Base-by-base conservation (phyloP, 64 coral and sea anemone genomes). In the Platygyra sinensis region DNA sequence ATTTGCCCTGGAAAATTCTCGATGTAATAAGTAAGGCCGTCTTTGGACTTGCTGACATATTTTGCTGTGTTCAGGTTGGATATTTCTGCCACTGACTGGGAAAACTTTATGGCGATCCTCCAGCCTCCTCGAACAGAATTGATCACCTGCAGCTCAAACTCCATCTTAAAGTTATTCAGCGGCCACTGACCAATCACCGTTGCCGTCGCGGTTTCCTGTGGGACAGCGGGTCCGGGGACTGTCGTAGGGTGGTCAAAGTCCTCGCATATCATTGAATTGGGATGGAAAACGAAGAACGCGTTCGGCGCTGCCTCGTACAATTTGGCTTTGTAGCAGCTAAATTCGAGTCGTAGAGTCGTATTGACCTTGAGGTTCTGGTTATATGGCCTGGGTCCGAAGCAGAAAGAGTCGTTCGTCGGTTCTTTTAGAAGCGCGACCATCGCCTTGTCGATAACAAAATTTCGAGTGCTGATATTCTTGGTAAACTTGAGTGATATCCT, bases 1-100 rank as follows among this genome's bases (percentile, higher is more conserved):
- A 81, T 81, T 28, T 81, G 79, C 1, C 79, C 79, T 7, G 79
- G 79, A 27, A 81, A 31, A 81, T 81, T 81, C 30, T 81, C 57
- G 17, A 81, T 81, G 79, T 63, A 81, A 13, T 32, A 81, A 57
- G 79, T 81, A 9, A 15, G 29, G 29, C 30, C 11, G 29, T 81
- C 59, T 81, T 32, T 15, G 15, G 79, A 81, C 25, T 62, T 32
- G 15, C 79, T 28, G 15, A 10, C 29, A 33, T 33, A n/a, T 30
- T 63, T 81, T 61, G 79, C 79, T 8, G 12, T 25, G 33, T 61
- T 81, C 59, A 81, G 18, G 30, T 38, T 60, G 18, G 54, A 36
- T 62, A 81, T 81, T 81, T 38, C 59, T 19, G 79, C 79, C 15
- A 81, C 79, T 28, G 79, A 29, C 20, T 62, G 31, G 54, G 79